Evolutionary conservation across 1,140 invertebrate species (phyloP), one percentile per base, ranked within the genome.

Genomic region (Ladona fulva): DNA sequence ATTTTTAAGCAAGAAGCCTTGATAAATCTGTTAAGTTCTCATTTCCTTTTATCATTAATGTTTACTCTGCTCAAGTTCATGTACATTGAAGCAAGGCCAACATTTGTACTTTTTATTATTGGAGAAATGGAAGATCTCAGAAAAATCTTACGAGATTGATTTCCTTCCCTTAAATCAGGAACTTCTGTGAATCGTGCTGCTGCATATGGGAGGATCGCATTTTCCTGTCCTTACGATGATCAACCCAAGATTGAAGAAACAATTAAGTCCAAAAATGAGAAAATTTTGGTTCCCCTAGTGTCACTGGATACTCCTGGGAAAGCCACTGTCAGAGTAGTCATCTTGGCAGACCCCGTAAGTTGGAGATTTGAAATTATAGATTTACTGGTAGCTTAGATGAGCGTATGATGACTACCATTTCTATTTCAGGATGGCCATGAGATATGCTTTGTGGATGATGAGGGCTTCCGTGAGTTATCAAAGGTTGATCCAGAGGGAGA

Each of bases 371-470:
- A n/a, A 74, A 74, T 75, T 3, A 10, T 42, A 10, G 11, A n/a
- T 75, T 42, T 25, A 75, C 3, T 25, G 29, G 1, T 75, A 75
- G 24, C 37, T 74, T 75, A 75, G 16, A 75, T 6, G 74, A 75
- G 5, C 14, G 1, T 75, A 3, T 24, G 3, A 8, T 75, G 24
- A 19, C 14, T 75, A 75, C 24, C 1, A 22, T 66, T 66, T 66
- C 52, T 66, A 5, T 66, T 66, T 66, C 77, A 91, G 92, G 96
- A 99, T 88, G 95, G 90, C 0, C 97, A 99, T 87, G 97, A 99
- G 88, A 99, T 99, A 79, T 99, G 97, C 86, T 99, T 99, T 86
- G 98, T 99, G 19, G 97, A 97, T 80, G 96, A 98, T 82, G 96
- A 98, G 87, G 95, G 91, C 29, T 99, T 97, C 86, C 86, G 91